Conservation (phyloP, 2,113 vertebrate species). For the Monopterus albus region DNA sequence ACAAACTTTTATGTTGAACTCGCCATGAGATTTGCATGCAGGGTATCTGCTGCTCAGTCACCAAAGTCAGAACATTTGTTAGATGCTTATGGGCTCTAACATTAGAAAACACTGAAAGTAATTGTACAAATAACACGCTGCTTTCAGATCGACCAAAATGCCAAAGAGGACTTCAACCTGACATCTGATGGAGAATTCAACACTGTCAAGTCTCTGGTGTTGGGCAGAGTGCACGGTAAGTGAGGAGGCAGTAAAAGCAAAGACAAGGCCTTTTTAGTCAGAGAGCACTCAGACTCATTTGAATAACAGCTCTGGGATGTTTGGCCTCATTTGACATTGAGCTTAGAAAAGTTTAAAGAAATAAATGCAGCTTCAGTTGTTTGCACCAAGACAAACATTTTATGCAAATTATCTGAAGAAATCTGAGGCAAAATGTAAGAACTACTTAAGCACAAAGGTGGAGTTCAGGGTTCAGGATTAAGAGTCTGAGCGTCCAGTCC, state of each 20-base stretch:
- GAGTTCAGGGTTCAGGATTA: not conserved
- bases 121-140: not conserved
- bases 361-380: not conserved
- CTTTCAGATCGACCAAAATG: constrained; percentile 63
- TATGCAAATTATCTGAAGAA: not conserved
- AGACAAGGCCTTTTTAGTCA: not conserved
- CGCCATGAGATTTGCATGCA: too few species aligned
- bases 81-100: not conserved
- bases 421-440: not conserved
- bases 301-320: constrained; percentile 13
- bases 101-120: not conserved
- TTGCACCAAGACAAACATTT: constrained; percentile 6
- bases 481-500: too few species aligned
- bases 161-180: constrained; percentile 71
- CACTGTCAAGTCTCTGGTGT: constrained; percentile 52
- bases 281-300: constrained; percentile 14
- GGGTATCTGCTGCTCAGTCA: not conserved
- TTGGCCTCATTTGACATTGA: constrained; percentile 4
- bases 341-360: not conserved
- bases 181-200: constrained; percentile 65
- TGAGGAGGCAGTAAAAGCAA: not conserved
- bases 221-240: constrained; percentile 67
- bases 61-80: not conserved
- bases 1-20: too few species aligned
- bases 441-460: not conserved